Base-by-base conservation (phyloP, 1,140 invertebrate genomes). In the Eueides isabella region DNA sequence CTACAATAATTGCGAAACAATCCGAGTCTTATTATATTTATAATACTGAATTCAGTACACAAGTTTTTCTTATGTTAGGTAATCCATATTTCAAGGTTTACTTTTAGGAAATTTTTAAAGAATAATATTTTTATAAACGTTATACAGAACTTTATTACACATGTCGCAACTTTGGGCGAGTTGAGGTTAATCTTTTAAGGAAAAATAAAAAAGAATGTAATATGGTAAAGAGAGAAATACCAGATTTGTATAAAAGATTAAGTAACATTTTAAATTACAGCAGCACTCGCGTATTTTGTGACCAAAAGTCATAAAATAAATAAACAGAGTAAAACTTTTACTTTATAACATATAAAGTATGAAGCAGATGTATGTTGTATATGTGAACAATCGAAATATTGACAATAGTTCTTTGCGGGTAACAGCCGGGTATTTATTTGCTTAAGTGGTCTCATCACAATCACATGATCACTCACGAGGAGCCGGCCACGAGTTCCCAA, bases 401-500 rank as follows among this genome's bases (percentile, higher is more conserved):
- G 83, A 86, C 80, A 81, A 74, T 77, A 80, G 79, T 81, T 75
- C 74, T 83, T 85, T 75, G 78, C 76, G 78, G 78, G 73, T 72
- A 81, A 75, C 75, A 80, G 80, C 73, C 67, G 79, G 70, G 82
- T 80, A 81, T 88, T 92, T 89, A 89, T 89, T 92, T 85, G 85
- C 85, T 90, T 90, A 92, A 92, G 85, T 92, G 90, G 87, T 81
- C 86, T 90, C 88, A 90, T 90, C 82, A 87, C 88, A 87, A 85
- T 91, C 89, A 91, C 88, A 90, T 92, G 90, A 92, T 82, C 81
- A 78, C 85, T 92, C 86, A 90, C 87, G 90, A 89, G 85, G 80
- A 85, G 76, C 74, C 75, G 85, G 81, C 89, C 85, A 89, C 88
- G 87, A 87, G 89, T 82, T 88, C 78, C 81, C 80, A 86, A 90